Evolutionary conservation across 2,888 invertebrate genomes (phyloP).

Genomic region (Agapostemon virescens): DNA sequence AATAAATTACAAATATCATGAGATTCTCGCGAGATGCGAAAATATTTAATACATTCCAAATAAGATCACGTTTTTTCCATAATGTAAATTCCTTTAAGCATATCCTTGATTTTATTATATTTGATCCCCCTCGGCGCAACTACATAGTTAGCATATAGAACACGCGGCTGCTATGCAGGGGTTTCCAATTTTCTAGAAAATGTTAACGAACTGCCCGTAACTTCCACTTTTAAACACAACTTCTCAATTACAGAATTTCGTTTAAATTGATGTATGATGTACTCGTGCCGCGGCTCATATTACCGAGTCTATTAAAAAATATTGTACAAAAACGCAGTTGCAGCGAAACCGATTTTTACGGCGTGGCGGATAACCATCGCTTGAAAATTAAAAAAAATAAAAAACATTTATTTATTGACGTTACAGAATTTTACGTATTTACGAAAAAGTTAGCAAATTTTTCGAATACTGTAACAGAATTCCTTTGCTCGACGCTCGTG

Average conservation of each 20-base stretch:
- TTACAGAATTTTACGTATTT: not conserved
- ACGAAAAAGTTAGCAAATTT: not conserved
- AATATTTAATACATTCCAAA: conserved; percentile 10
- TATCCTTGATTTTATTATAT: conserved; percentile 9
- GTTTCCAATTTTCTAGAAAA: conserved; percentile 23
- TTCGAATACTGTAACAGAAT: not conserved
- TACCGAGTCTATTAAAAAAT: not conserved
- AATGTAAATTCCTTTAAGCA: conserved; percentile 5
- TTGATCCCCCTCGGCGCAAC: not conserved
- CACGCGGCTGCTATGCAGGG: not conserved
- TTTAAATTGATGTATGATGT: conserved; percentile 3
- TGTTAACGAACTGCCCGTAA: conserved; percentile 17
- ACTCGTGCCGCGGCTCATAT: not conserved
- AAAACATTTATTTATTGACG: not conserved
- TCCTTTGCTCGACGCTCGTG: not conserved
- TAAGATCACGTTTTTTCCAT: conserved; percentile 14
- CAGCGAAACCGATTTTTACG: not conserved
- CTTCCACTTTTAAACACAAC: not conserved
- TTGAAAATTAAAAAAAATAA: too few species aligned
- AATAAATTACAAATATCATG: not conserved
- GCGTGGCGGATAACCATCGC: not conserved
- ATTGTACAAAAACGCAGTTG: not conserved
- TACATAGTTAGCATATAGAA: conserved; percentile 16
- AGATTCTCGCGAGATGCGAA: not conserved
- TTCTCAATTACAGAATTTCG: not conserved